Conservation (phyloP, 2,113 vertebrate genomes). For the Lethenteron camtschaticum region DNA sequence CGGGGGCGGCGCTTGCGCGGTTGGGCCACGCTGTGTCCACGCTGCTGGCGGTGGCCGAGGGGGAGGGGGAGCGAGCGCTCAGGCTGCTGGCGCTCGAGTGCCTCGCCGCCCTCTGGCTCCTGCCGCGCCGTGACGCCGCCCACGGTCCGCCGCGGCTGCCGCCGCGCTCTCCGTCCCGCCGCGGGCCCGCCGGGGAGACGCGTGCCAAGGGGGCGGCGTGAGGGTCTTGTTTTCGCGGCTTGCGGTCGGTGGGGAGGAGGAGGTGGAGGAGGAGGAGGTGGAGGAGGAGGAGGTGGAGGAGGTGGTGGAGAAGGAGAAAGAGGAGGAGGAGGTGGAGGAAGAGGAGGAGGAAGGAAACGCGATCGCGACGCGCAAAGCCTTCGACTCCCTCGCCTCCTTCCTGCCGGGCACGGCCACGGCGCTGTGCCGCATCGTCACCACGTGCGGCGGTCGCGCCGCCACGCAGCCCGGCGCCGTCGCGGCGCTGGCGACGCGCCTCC, state of each 20-base stretch:
- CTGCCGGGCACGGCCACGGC: conserved; percentile 54
- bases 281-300: too few species aligned
- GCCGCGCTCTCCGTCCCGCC: too few species aligned
- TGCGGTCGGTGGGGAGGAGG: too few species aligned
- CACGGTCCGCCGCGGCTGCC: conserved; percentile 18
- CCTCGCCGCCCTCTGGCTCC: conserved; percentile 27
- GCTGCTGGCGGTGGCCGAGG: conserved; percentile 43
- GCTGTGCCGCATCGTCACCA: conserved; percentile 34
- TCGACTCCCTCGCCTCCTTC: conserved; percentile 47
- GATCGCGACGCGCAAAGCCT: too few species aligned
- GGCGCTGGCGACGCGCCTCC: conserved; percentile 36
- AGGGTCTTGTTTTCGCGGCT: too few species aligned
- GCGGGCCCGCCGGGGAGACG: too few species aligned
- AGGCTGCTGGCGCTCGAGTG: conserved; percentile 41
- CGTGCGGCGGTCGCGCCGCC: conserved; percentile 24
- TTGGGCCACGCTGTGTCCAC: conserved; percentile 52
- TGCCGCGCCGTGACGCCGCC: conserved; percentile 43
- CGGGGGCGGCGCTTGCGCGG: conserved; percentile 38
- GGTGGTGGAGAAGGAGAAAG: conserved; percentile 10
- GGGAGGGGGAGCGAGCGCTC: conserved; percentile 39
- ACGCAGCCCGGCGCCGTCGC: conserved; percentile 51
- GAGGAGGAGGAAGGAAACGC: conserved; percentile 19
- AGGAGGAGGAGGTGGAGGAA: conserved; percentile 18
- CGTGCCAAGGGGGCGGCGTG: too few species aligned
- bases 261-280: too few species aligned